phyloP scores from a whole-genome alignment of 2,113 vertebrate species.

The Salvelinus alpinus region DNA sequence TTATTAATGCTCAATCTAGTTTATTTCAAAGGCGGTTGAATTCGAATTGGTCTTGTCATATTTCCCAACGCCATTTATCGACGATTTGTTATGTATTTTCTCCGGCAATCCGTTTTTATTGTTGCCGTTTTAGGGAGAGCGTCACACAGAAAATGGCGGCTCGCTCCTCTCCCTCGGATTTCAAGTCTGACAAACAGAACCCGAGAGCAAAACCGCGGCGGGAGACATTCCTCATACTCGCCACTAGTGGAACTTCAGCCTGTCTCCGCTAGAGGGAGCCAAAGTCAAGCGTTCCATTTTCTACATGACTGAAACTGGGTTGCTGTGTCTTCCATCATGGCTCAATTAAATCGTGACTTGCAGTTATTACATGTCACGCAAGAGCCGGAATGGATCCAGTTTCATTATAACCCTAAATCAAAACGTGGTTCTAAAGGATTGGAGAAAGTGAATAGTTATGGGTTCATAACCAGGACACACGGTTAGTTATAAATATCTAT shows the following conservation, averaged over 20 bases:
- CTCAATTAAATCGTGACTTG: not conserved
- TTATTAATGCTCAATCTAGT: conserved; percentile 10
- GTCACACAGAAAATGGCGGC: conserved; percentile 81
- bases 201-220: conserved; percentile 62
- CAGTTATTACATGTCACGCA: too few species aligned
- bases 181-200: conserved; percentile 77
- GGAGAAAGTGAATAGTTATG: too few species aligned
- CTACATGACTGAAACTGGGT: too few species aligned
- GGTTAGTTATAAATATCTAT: too few species aligned
- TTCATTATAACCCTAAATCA: too few species aligned
- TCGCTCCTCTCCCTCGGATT: conserved; percentile 77
- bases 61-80: conserved; percentile 26
- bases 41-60: conserved; percentile 7
- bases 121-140: conserved; percentile 69
- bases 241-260: not conserved
- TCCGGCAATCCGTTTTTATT: conserved; percentile 45
- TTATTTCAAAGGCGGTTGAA: not conserved
- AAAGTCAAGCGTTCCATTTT: too few species aligned
- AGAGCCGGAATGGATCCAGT: too few species aligned
- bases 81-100: conserved; percentile 5
- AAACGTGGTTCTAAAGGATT: too few species aligned
- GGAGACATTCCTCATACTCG: conserved; percentile 50
- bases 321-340: not conserved
- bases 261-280: conserved; percentile 19
- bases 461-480: too few species aligned